These are phyloP conservation scores for Drosophila eugracilis DNA, from an alignment of 1,140 invertebrate species.

Conservation along the genomic window DNA sequence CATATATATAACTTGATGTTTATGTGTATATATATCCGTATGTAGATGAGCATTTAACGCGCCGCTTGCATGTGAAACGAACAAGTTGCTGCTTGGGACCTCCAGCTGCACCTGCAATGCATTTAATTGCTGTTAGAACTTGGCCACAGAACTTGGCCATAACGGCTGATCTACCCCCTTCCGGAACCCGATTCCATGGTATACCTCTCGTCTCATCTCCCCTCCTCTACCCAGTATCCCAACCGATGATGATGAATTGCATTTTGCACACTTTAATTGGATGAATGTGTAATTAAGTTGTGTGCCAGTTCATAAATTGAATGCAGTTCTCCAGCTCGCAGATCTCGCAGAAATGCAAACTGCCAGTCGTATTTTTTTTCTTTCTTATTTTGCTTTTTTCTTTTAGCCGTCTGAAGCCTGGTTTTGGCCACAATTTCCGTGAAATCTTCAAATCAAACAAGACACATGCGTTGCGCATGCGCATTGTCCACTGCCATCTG, in stretches of 20 bases:
- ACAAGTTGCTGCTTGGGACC: constrained; percentile 41
- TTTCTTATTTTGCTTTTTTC: too few relatives aligned
- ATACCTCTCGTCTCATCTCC: neutral
- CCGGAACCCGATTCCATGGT: neutral
- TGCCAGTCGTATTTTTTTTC: neutral
- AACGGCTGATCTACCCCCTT: constrained; percentile 55
- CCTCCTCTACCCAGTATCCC: neutral
- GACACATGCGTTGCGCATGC: constrained; percentile 81
- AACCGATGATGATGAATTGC: constrained; percentile 77
- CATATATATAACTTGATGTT: constrained; percentile 3
- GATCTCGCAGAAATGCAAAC: constrained; percentile 26
- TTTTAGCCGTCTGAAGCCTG: constrained; percentile 6
- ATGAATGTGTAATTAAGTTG: constrained; percentile 82
- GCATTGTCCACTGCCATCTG: constrained; percentile 45
- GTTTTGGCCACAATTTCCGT: constrained; percentile 49
- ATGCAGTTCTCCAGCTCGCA: constrained; percentile 16
- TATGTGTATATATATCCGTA: constrained; percentile 12
- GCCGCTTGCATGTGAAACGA: constrained; percentile 78
- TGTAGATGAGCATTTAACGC: constrained; percentile 71
- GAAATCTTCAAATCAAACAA: constrained; percentile 81
- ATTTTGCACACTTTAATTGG: constrained; percentile 83
- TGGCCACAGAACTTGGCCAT: constrained; percentile 80
- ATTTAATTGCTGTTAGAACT: constrained; percentile 81
- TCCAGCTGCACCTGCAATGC: constrained; percentile 71
- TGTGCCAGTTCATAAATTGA: constrained; percentile 66